A percentile compares a stretch with the other conserved stretches of the same genome.
Conservation (phyloP, 2,113 vertebrate genomes). For the Setophaga kirtlandii region DNA sequence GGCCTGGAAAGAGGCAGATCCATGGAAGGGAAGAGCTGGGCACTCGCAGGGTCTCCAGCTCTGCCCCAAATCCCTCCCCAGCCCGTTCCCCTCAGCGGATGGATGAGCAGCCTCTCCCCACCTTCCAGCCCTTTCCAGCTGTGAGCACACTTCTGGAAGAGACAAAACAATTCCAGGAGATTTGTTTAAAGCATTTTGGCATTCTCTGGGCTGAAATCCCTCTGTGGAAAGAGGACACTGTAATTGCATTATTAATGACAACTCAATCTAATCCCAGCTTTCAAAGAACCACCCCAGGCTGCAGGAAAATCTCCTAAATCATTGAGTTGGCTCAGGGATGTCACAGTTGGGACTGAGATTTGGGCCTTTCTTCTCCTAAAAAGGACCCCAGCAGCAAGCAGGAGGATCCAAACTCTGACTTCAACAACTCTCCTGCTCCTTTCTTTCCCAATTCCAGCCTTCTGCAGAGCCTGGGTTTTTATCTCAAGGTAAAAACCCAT, state of each 20-base stretch:
- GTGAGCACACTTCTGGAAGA: background rate
- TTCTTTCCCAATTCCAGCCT: background rate
- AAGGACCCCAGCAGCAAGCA: background rate
- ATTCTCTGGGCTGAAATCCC: background rate
- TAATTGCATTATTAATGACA: background rate
- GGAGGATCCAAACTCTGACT: background rate
- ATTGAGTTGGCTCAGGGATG: background rate
- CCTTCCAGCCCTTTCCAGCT: background rate
- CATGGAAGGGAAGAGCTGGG: background rate
- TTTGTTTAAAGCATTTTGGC: background rate
- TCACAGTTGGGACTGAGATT: background rate
- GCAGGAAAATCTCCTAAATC: background rate
- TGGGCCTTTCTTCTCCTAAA: background rate
- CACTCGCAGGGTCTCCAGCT: background rate
- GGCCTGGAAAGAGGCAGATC: background rate
- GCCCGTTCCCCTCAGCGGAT: background rate
- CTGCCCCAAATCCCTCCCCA: background rate
- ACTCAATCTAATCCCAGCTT: background rate
- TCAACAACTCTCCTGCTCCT: background rate
- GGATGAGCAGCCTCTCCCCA: background rate
- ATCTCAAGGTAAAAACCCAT: constrained; percentile 7
- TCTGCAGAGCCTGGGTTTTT: background rate
- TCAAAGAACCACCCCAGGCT: background rate
- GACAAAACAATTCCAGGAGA: background rate
- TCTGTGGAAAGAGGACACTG: background rate